Base-by-base conservation (phyloP, 2,113 vertebrate genomes). In the Platycercus adscitus region DNA sequence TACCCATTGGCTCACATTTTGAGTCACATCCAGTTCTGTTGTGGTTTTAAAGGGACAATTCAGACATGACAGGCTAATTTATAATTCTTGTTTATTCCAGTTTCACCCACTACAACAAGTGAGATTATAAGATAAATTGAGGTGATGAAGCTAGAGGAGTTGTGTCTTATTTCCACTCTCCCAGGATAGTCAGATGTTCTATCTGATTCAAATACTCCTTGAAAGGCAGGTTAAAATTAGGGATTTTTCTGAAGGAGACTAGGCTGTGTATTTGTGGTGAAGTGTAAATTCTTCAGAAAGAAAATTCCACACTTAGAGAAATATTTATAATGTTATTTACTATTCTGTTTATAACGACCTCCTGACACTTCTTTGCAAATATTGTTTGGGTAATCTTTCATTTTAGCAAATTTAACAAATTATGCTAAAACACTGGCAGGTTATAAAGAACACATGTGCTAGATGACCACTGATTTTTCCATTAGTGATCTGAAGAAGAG, bases 391-490 rank as follows among this genome's bases (percentile, higher is more conserved):
- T 75, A 89, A 93, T 95, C 61, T 88, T 56, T n/a, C 55, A 56
- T 56, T 56, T 56, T 56, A 56, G 55, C 55, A 56, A 56, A 56
- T 95, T 85, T 64, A 89, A 70, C 35, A 92, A 72, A 93, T 93
- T 75, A 82, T 86, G 25, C 37, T 78, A 85, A 96, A 81, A 19
- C 24, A 86, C 71, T 71, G 65, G 25, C 64, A 63, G 68, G 52
- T 89, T 78, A 88, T 73, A 95, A 77, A 68, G 58, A 81, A 60
- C 63, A 87, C 31, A 21, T 43, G 47, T 26, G 28, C 24, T 69
- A 86, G 89, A 83, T 64, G 84, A 92, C 78, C 64, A 90, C 71
- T 93, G 94, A 83, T 95, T 91, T 93, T 96, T 92, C 75, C 5
- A 6, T 92, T 84, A 85, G 56, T 55, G 72, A 63, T 94, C 75